These are phyloP conservation scores for Phylloscopus trochiloides DNA, from an alignment of 2,113 vertebrate genomes.

Conservation along the genomic window DNA sequence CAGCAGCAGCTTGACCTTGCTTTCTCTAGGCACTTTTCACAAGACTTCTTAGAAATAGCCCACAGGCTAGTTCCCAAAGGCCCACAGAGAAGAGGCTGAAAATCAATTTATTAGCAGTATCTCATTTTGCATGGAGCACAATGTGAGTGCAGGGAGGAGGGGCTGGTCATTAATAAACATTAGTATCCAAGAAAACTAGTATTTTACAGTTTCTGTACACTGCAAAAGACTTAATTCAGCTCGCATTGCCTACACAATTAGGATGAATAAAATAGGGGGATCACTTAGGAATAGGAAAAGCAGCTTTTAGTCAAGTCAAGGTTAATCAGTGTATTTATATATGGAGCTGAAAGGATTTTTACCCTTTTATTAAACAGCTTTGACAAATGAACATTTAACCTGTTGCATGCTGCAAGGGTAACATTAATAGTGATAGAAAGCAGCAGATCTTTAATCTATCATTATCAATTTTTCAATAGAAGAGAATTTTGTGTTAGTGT, in stretches of 20 bases:
- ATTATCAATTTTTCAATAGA: not conserved
- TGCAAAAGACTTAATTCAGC: not conserved
- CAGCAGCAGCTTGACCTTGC: not conserved
- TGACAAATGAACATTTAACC: constrained; percentile 4
- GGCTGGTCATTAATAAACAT: not conserved
- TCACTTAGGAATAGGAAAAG: not conserved
- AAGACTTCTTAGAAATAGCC: not conserved
- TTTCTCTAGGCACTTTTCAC: not conserved
- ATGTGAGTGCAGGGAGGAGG: not conserved
- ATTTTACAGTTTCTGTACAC: not conserved
- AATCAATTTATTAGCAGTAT: not conserved
- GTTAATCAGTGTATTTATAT: not conserved
- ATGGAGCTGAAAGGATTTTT: not conserved
- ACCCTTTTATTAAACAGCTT: not conserved
- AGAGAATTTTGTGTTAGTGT: not conserved
- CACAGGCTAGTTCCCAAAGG: not conserved
- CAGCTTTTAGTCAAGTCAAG: not conserved
- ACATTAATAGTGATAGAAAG: not conserved
- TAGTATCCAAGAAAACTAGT: not conserved
- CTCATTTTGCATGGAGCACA: not conserved
- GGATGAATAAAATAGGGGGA: not conserved
- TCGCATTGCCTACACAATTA: not conserved
- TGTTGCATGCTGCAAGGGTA: not conserved
- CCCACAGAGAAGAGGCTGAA: not conserved
- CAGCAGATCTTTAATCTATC: not conserved